phyloP scores from a whole-genome alignment of 2,797 vertebrate genomes.

The Salarias fasciatus region DNA sequence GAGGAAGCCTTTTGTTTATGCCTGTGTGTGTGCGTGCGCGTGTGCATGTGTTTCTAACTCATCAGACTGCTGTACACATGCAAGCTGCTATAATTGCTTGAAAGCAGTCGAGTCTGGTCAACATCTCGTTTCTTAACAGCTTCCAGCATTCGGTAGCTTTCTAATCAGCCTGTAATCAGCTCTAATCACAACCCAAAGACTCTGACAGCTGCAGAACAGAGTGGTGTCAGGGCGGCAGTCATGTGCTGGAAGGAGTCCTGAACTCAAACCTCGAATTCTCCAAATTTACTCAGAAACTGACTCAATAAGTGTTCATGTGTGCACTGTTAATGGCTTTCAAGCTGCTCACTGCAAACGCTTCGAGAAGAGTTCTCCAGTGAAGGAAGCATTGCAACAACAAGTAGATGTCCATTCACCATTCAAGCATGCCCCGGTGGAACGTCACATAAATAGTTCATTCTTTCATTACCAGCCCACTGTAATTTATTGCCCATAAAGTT shows the following conservation, averaged over 20 bases:
- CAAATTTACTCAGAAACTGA: too few relatives aligned
- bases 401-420: too few relatives aligned
- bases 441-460: too few relatives aligned
- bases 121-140: constrained; percentile 2
- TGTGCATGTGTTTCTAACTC: background rate
- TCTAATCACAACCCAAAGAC: constrained; percentile 7
- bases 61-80: background rate
- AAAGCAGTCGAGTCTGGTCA: constrained; percentile 10
- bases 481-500: background rate
- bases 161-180: constrained; percentile 11
- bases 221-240: background rate
- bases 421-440: too few relatives aligned
- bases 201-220: background rate
- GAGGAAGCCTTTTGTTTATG: background rate
- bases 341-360: background rate
- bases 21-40: background rate
- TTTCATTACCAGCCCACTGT: too few relatives aligned
- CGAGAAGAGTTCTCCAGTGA: background rate
- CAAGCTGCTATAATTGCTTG: background rate
- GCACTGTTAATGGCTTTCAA: background rate
- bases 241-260: background rate
- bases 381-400: background rate
- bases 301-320: background rate
- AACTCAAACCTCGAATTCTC: background rate
- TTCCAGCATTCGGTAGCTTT: constrained; percentile 5